These are phyloP conservation scores for Drosophila dives DNA, from an alignment of 2,888 invertebrate species.

Conservation along the genomic window DNA sequence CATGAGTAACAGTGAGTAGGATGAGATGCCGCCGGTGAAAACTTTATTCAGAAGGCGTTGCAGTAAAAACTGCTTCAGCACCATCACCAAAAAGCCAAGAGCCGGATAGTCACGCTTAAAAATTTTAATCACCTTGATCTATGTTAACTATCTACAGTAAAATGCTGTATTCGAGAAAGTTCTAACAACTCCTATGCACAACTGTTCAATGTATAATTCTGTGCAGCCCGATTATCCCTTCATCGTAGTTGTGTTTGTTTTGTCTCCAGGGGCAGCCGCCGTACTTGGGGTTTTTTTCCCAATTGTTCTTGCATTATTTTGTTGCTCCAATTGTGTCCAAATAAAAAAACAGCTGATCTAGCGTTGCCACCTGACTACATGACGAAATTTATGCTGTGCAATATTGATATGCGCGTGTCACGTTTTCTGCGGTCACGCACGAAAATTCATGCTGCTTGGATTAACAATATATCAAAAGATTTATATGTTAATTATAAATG, in stretches of 20 bases:
- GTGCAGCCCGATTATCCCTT: constrained; percentile 95
- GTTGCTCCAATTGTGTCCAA: background rate
- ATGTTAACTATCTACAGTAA: background rate
- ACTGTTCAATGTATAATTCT: background rate
- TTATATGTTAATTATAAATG: background rate
- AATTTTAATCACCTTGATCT: constrained; percentile 95
- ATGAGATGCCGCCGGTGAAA: constrained; percentile 98
- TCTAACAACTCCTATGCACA: background rate
- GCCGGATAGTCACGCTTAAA: constrained; percentile 95
- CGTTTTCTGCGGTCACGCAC: background rate
- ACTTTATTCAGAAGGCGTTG: constrained; percentile 99
- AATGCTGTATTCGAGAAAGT: background rate
- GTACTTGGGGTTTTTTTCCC: constrained; percentile 86
- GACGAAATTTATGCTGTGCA: background rate
- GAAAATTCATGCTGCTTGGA: background rate
- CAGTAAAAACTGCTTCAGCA: constrained; percentile 98
- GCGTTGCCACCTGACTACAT: constrained; percentile 27
- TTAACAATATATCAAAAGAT: background rate
- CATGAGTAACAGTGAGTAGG: constrained; percentile 98
- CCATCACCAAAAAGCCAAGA: constrained; percentile 96
- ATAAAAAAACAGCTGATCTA: background rate
- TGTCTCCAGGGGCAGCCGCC: constrained; percentile 96
- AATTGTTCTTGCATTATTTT: constrained; percentile 2
- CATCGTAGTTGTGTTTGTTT: constrained; percentile 90
- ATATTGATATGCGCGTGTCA: background rate